phyloP scores from a whole-genome alignment of 2,888 invertebrate genomes.

The Drosophila prostipennis region DNA sequence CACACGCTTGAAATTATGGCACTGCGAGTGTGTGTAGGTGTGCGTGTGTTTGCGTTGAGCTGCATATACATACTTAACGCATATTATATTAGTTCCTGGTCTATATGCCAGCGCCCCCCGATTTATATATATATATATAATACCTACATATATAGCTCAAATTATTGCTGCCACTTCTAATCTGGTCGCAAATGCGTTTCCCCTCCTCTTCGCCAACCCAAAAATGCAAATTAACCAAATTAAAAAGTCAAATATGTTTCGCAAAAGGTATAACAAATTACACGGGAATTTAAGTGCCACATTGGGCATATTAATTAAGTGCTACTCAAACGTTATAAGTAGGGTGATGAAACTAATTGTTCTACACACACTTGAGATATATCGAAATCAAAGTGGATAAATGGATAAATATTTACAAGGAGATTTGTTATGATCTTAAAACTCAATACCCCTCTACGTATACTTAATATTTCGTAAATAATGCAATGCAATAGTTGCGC shows the following conservation, averaged over 20 bases:
- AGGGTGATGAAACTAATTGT: not conserved
- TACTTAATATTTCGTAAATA: constrained; percentile 18
- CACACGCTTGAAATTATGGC: constrained; percentile 8
- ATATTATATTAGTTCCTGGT: constrained; percentile 42
- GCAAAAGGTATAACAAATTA: not conserved
- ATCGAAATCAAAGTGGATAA: not conserved
- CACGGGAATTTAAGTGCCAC: not conserved
- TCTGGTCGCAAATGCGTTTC: constrained; percentile 9
- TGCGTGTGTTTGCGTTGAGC: constrained; percentile 7
- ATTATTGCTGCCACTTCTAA: constrained; percentile 20
- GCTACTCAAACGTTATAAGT: not conserved
- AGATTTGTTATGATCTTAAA: too few species aligned
- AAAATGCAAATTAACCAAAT: constrained; percentile 12
- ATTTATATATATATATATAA: constrained; percentile 7
- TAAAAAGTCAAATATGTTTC: constrained; percentile 5
- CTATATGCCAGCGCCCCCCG: constrained; percentile 10
- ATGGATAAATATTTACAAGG: too few species aligned
- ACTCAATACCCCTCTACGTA: not conserved
- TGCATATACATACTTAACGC: constrained; percentile 49
- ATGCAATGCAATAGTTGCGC: constrained; percentile 4
- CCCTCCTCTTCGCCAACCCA: not conserved
- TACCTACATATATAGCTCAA: constrained; percentile 2
- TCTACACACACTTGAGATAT: not conserved
- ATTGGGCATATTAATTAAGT: not conserved
- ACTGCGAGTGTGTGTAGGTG: not conserved